Evolutionary conservation across 2,113 vertebrate genomes (phyloP).

Genomic region (western clawed frog (Xenopus tropicalis)): UCB_Xtro_10.0 CM004446.2:61200001-61200500

Average conservation of each 20-base stretch:
- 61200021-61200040: too few species aligned
- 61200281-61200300: not conserved
- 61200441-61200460: too few species aligned
- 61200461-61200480: too few species aligned
- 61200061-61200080: slow-evolving; percentile 17
- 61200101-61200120: slow-evolving; percentile 17
- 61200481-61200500: too few species aligned
- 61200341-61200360: too few species aligned
- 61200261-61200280: not conserved
- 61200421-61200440: too few species aligned
- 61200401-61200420: too few species aligned
- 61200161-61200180: not conserved
- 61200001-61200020: too few species aligned
- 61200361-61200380: too few species aligned
- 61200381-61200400: too few species aligned
- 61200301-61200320: not conserved
- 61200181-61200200: not conserved
- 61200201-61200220: not conserved
- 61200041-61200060: not conserved
- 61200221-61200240: not conserved
- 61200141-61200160: not conserved
- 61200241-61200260: not conserved
- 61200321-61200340: too few species aligned
- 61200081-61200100: slow-evolving; percentile 19
- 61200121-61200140: slow-evolving; percentile 22